phyloP scores from a whole-genome alignment of 2,797 vertebrate genomes.

The Hozukius guyotensis region DNA sequence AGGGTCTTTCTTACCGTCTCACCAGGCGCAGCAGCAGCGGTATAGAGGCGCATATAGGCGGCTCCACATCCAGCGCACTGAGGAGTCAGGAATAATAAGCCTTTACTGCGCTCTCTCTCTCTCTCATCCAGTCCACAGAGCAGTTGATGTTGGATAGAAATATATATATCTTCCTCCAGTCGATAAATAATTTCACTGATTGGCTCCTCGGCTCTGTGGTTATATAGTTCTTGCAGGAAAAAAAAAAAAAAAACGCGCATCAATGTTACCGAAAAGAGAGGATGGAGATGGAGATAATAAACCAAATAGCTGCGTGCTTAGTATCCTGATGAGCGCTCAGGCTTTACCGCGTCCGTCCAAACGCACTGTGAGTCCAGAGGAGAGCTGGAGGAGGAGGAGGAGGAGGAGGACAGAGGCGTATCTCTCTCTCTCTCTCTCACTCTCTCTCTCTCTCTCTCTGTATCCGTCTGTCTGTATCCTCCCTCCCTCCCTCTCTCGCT shows the following conservation, averaged over 20 bases:
- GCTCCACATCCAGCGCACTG: conserved; percentile 73
- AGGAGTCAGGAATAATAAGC: conserved; percentile 58
- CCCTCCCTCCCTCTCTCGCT: conserved; percentile 21
- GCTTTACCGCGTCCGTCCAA: conserved; percentile 56
- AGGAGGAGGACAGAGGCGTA: conserved; percentile 68
- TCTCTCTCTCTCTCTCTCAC: conserved; percentile 29
- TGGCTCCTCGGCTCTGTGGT: conserved; percentile 30
- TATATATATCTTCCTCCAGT: conserved; percentile 25
- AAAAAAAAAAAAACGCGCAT: not conserved
- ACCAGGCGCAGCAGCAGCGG: conserved; percentile 59
- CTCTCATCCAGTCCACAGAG: conserved; percentile 29
- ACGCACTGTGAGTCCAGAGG: conserved; percentile 64
- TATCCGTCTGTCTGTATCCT: conserved; percentile 59
- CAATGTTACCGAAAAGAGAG: conserved; percentile 19
- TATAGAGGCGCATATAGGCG: conserved; percentile 31
- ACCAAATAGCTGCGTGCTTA: conserved; percentile 66
- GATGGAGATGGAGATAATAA: conserved; percentile 51
- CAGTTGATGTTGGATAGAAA: conserved; percentile 17
- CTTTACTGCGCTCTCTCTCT: conserved; percentile 42
- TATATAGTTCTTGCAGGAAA: conserved; percentile 31
- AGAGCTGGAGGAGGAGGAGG: conserved; percentile 68
- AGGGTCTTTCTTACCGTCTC: conserved; percentile 78
- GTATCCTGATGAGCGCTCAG: conserved; percentile 77
- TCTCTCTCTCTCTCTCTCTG: conserved; percentile 18
- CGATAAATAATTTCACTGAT: conserved; percentile 28